These are phyloP conservation scores for Diarsia mendica DNA, from an alignment of 2,888 invertebrate genomes.

Conservation along the genomic window DNA sequence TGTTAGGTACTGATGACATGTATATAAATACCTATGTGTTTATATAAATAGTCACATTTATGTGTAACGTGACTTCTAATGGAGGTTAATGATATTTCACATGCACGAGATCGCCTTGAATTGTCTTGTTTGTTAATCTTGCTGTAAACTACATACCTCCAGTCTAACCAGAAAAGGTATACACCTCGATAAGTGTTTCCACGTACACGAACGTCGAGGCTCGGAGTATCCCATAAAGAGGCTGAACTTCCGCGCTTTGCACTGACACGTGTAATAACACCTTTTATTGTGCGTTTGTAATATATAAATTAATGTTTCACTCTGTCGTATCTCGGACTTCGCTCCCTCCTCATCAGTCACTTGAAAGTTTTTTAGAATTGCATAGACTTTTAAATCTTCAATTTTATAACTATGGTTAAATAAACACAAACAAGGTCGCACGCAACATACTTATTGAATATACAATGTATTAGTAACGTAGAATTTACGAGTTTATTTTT, in stretches of 20 bases:
- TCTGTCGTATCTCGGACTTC: background rate
- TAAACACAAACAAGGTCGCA: background rate
- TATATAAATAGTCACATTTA: conserved; percentile 30
- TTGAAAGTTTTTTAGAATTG: background rate
- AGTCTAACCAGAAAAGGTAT: background rate
- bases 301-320: background rate
- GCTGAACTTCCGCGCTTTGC: background rate
- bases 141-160: conserved; percentile 10
- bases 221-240: background rate
- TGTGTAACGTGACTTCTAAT: conserved; percentile 40
- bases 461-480: background rate
- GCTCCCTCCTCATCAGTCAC: background rate
- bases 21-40: background rate
- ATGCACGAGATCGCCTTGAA: conserved; percentile 23
- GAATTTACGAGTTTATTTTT: conserved; percentile 28
- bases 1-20: background rate
- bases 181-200: background rate
- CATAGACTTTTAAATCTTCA: background rate
- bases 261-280: background rate
- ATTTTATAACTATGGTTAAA: background rate
- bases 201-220: background rate
- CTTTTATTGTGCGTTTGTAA: background rate
- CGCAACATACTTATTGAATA: conserved; percentile 9
- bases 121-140: conserved; percentile 20
- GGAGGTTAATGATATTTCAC: conserved; percentile 28